Conservation (phyloP, 2,797 vertebrate species). For the Oceanodroma leucorhoa region DNA sequence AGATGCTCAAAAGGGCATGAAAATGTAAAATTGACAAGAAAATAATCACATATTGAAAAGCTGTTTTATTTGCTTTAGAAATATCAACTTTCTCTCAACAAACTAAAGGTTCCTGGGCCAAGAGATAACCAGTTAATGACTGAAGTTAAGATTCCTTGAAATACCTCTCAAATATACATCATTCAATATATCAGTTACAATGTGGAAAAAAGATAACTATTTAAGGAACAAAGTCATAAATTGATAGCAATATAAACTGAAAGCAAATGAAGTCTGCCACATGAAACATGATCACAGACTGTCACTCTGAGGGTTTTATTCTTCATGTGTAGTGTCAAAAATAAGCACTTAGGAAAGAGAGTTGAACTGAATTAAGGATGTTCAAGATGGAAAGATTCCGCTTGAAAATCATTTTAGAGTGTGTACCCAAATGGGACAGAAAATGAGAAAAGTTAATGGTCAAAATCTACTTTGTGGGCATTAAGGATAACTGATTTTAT, state of each 20-base stretch:
- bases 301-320: conserved; percentile 60
- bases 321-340: conserved; percentile 52
- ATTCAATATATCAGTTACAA: conserved; percentile 60
- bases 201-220: conserved; percentile 48
- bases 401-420: conserved; percentile 8
- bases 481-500: neutral
- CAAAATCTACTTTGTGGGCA: conserved; percentile 19
- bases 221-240: conserved; percentile 69
- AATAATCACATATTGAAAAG: conserved; percentile 69
- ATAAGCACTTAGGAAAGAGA: conserved; percentile 30
- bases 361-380: conserved; percentile 28
- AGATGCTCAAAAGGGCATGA: conserved; percentile 61
- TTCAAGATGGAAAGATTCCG: conserved; percentile 21
- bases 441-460: conserved; percentile 37
- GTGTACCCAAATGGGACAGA: conserved; percentile 5
- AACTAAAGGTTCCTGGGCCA: conserved; percentile 47
- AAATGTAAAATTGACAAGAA: conserved; percentile 68
- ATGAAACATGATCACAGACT: conserved; percentile 68
- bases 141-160: conserved; percentile 61
- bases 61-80: conserved; percentile 62
- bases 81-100: conserved; percentile 35
- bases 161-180: conserved; percentile 51
- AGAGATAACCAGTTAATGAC: conserved; percentile 59
- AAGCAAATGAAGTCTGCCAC: conserved; percentile 63
- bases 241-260: conserved; percentile 63